A percentile compares a stretch with the other conserved stretches of the same genome.
phyloP scores from a whole-genome alignment of 2,888 invertebrate genomes.

The Chrysina gloriosa region DNA sequence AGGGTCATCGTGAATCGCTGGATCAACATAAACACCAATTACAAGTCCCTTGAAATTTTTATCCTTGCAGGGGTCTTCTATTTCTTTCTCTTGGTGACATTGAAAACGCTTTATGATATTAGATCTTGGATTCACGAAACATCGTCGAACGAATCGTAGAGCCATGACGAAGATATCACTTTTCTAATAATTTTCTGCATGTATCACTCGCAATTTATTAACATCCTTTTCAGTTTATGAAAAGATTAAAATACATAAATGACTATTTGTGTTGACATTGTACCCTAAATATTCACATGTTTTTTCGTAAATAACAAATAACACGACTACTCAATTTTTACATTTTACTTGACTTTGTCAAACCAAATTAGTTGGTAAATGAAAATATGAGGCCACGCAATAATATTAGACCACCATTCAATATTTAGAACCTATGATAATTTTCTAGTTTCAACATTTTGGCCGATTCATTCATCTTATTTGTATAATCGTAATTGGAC shows the following conservation, averaged over 20 bases:
- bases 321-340: slow-evolving; percentile 20
- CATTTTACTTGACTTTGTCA: slow-evolving; percentile 7
- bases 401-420: too few species aligned
- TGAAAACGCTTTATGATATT: slow-evolving; percentile 39
- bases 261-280: slow-evolving; percentile 36
- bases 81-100: slow-evolving; percentile 24
- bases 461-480: too few species aligned
- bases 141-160: slow-evolving; percentile 33
- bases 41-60: slow-evolving; percentile 67
- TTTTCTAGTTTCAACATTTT: too few species aligned
- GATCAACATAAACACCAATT: slow-evolving; percentile 73
- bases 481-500: too few species aligned
- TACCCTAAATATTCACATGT: slow-evolving; percentile 36
- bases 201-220: slow-evolving; percentile 41
- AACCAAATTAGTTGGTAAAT: too few species aligned
- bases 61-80: slow-evolving; percentile 54
- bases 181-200: slow-evolving; percentile 28
- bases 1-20: slow-evolving; percentile 67
- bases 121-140: slow-evolving; percentile 22
- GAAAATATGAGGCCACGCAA: too few species aligned
- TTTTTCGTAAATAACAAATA: slow-evolving; percentile 36
- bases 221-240: slow-evolving; percentile 34
- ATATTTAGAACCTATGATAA: too few species aligned
- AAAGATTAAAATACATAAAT: slow-evolving; percentile 33
- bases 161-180: slow-evolving; percentile 33